Conservation (phyloP, 92 coral and sea anemone species). For the Ricordea florida region DNA sequence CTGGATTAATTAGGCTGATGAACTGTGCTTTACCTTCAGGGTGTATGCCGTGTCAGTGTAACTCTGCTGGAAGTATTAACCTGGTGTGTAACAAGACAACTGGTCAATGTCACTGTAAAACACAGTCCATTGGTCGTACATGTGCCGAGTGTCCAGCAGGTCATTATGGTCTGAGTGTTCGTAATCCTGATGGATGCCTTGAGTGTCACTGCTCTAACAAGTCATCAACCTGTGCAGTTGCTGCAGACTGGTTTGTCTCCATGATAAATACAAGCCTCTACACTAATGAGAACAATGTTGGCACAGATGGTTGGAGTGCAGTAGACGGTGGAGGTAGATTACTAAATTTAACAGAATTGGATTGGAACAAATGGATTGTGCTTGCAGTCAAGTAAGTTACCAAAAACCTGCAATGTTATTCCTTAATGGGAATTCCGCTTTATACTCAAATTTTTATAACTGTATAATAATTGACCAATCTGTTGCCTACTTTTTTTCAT, state of each 20-base stretch:
- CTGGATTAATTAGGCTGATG: too few relatives aligned
- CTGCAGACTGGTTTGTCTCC: slow-evolving; percentile 52
- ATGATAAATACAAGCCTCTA: slow-evolving; percentile 21
- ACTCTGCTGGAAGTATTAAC: slow-evolving; percentile 68
- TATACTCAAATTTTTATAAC: too few relatives aligned
- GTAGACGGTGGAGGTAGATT: slow-evolving; percentile 8
- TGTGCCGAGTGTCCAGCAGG: slow-evolving; percentile 78
- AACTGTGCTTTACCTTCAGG: too few relatives aligned
- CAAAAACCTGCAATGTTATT: too few relatives aligned
- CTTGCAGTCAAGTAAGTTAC: too few relatives aligned
- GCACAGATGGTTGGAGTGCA: slow-evolving; percentile 70
- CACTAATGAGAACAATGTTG: not conserved
- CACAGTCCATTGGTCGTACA: slow-evolving; percentile 45
- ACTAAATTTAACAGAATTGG: not conserved
- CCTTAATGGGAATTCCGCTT: too few relatives aligned
- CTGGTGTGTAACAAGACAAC: slow-evolving; percentile 72
- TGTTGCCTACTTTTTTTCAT: too few relatives aligned
- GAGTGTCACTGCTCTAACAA: slow-evolving; percentile 92
- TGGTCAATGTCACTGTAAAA: slow-evolving; percentile 84
- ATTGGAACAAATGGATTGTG: not conserved
- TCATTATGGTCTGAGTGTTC: slow-evolving; percentile 72
- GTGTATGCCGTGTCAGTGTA: slow-evolving; percentile 81
- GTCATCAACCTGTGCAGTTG: slow-evolving; percentile 62
- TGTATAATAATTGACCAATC: too few relatives aligned
- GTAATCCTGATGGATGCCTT: slow-evolving; percentile 85